Evolutionary conservation across 1,140 invertebrate species (phyloP).

Genomic region (Diabrotica undecimpunctata): DNA sequence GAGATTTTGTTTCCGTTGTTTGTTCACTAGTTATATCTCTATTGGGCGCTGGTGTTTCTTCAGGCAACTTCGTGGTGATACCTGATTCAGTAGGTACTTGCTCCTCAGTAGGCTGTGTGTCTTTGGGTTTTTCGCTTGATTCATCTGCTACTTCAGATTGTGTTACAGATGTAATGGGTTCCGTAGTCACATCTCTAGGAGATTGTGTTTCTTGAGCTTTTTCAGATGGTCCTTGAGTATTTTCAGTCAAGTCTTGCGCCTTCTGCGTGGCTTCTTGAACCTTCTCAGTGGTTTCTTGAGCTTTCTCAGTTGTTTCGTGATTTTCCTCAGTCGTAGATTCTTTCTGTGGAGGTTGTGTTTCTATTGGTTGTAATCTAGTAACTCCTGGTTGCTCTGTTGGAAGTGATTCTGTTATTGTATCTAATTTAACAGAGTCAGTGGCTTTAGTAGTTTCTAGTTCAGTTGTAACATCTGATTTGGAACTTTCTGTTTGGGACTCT

Average conservation of each 20-base stretch:
- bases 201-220: neutral
- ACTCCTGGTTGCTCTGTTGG: constrained; percentile 3
- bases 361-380: constrained; percentile 7
- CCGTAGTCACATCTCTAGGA: neutral
- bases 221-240: neutral
- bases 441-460: neutral
- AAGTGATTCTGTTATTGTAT: neutral
- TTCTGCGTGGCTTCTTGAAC: neutral
- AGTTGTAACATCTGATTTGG: neutral
- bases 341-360: constrained; percentile 7
- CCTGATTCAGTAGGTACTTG: neutral
- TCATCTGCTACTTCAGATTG: neutral
- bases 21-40: neutral
- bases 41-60: neutral
- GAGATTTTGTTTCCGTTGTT: constrained; percentile 4
- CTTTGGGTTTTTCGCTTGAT: neutral
- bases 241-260: no score
- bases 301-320: constrained; percentile 8
- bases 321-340: constrained; percentile 14
- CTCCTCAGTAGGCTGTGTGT: neutral
- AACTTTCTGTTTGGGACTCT: neutral
- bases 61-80: constrained; percentile 3
- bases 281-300: constrained; percentile 9
- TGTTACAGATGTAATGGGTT: neutral
- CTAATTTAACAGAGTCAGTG: no score